Evolutionary conservation across 2,797 vertebrate genomes (phyloP), one percentile per base, ranked within the genome.

Genomic region (Sebastes miniatus): DNA sequence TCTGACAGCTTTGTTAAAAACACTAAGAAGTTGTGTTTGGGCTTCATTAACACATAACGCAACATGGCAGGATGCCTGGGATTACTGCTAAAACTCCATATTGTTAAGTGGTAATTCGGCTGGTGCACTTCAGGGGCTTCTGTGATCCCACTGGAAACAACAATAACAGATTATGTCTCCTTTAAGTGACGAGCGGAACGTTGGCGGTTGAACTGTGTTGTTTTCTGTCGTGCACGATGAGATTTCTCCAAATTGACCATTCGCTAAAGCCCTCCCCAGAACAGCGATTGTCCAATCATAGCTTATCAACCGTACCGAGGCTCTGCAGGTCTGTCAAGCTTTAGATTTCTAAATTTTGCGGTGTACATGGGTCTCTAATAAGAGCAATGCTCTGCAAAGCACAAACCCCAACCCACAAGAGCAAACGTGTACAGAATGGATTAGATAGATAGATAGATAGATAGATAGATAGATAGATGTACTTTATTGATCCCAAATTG

Each of bases 1-100:
- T 70, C 77, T 77, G 85, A 82, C 84, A 84, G 85, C 87, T 85
- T 85, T 14, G 72, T 83, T 81, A 78, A 16, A 89, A 87, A 82
- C 83, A 84, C 62, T 65, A 71, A 81, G 81, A 81, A 14, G 39
- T 32, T 43, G 39, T 65, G 75, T 84, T 75, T 39, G 22, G 54
- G 80, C 73, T 69, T 83, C 66, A 71, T 87, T 83, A 86, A 73
- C 75, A 74, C 69, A 80, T 31, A 70, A 61, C 1, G 3, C 69
- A 75, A 58, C 70, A 39, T 73, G 66, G 74, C 68, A 77, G 85
- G 69, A 80, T 34, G 47, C 58, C 18, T 79, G 77, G 52, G 77
- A 89, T 76, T 57, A 81, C 50, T 80, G 16, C 14, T 10, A 64
- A 67, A 67, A 56, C 52, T 61, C 76, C 77, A 36, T 62, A 76